Percentiles rank a stretch among this genome's conserved stretches.
These are phyloP conservation scores for Bucorvus abyssinicus DNA, from an alignment of 2,797 vertebrate species.

Conservation along the genomic window DNA sequence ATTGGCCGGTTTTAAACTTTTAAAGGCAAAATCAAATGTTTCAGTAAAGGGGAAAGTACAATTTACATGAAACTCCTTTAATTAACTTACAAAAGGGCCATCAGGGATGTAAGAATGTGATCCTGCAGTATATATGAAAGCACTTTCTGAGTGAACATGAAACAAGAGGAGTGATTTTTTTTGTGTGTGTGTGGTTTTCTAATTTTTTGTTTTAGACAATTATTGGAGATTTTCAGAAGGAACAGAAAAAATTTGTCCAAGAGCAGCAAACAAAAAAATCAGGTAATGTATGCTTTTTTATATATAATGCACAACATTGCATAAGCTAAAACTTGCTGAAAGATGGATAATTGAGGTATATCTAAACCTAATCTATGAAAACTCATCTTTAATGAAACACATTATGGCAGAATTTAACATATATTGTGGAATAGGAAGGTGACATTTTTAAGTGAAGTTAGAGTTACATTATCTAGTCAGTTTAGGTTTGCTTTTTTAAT, in stretches of 20 bases:
- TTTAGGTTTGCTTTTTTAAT: not conserved
- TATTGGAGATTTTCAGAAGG: slow-evolving; percentile 96
- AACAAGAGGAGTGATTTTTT: not conserved
- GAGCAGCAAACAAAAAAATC: slow-evolving; percentile 92
- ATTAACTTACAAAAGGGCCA: not conserved
- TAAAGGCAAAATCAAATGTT: not conserved
- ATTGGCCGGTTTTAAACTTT: not conserved
- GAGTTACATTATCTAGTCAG: not conserved
- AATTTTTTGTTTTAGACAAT: slow-evolving; percentile 84
- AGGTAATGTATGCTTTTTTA: slow-evolving; percentile 74
- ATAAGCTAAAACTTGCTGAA: not conserved
- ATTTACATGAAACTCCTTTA: not conserved
- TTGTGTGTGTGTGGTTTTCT: not conserved
- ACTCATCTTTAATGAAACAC: not conserved
- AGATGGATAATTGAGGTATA: not conserved
- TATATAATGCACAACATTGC: not conserved
- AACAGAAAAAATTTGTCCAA: slow-evolving; percentile 95
- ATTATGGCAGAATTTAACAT: not conserved
- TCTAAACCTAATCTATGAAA: not conserved
- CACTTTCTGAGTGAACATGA: not conserved
- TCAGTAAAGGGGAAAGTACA: not conserved
- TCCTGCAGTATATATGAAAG: not conserved
- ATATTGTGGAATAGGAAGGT: not conserved
- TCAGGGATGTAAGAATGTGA: not conserved
- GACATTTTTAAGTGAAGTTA: not conserved